phyloP scores from a whole-genome alignment of 2,113 vertebrate genomes.

The Percina caprodes region DNA sequence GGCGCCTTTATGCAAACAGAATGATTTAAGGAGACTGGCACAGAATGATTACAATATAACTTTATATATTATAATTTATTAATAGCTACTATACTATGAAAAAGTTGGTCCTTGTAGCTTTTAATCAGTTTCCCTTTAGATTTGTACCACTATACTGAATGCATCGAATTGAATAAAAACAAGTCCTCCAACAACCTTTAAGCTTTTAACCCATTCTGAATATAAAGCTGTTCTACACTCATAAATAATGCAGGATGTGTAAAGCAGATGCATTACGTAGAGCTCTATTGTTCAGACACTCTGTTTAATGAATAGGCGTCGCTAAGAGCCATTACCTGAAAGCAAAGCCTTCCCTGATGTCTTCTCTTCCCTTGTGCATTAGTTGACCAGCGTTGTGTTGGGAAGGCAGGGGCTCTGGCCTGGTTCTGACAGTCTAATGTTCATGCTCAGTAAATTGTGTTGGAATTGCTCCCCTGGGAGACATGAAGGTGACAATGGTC shows the following conservation, averaged over 20 bases:
- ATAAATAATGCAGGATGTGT: slow-evolving; percentile 81
- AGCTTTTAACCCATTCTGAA: slow-evolving; percentile 78
- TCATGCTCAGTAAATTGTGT: slow-evolving; percentile 74
- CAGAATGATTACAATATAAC: neutral
- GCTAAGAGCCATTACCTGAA: slow-evolving; percentile 76
- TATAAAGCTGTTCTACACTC: slow-evolving; percentile 65
- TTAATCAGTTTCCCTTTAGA: slow-evolving; percentile 59
- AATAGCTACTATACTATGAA: slow-evolving; percentile 14
- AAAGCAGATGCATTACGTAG: slow-evolving; percentile 76
- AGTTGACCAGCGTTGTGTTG: slow-evolving; percentile 62
- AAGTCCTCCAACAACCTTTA: slow-evolving; percentile 68
- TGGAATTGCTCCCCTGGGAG: slow-evolving; percentile 74
- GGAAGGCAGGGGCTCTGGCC: slow-evolving; percentile 49
- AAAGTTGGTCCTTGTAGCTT: slow-evolving; percentile 34
- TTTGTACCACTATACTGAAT: slow-evolving; percentile 26
- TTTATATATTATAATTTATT: slow-evolving; percentile 11
- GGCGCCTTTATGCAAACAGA: neutral
- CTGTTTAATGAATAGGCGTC: slow-evolving; percentile 79
- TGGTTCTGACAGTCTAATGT: slow-evolving; percentile 67
- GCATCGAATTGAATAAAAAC: slow-evolving; percentile 44
- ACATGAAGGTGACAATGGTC: slow-evolving; percentile 69
- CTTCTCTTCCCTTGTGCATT: slow-evolving; percentile 59
- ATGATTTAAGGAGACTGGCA: neutral
- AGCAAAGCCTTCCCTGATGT: slow-evolving; percentile 65
- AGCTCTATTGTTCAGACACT: slow-evolving; percentile 76